Base-by-base conservation (phyloP, 2,888 invertebrate species). In the Rutpela maculata region DNA sequence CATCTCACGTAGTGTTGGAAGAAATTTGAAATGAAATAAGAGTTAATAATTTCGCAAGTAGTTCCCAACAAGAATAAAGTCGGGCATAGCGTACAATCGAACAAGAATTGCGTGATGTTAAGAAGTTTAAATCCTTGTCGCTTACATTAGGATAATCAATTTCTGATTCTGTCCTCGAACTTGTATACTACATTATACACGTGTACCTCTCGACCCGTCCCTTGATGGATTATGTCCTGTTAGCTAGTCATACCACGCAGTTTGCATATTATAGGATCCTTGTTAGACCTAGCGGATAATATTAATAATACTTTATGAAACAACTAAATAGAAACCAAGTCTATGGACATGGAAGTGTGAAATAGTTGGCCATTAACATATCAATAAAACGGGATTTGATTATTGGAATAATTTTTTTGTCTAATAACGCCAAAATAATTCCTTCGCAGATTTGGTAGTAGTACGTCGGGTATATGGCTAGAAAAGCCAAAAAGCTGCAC, bases 171-270 rank as follows among this genome's bases (percentile, higher is more conserved):
- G 82, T 84, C 82, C 81, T 82, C 81, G 79, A 79, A 81, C 84
- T 85, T 84, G 85, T 85, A 80, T 84, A 84, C 80, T 65, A 74
- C 78, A 81, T 80, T 80, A 78, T 84, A 85, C 86, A 85, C 82
- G 82, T 85, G 85, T 85, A 83, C 79, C 80, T 79, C 82, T n/a
- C 38, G 65, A 74, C 82, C 80, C 75, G 77, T 78, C 78, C 81
- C 83, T 81, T 84, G 85, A 85, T 84, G 81, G 83, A 85, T 84
- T 82, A 81, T 80, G 81, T 76, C 78, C 69, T 77, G 78, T 75
- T 78, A 65, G 65, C 65, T 65, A 65, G 43, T 65, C 65, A 65
- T 43, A 65, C 38, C 65, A 11, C 18, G 38, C 65, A 65, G 65
- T 65, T 65, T 65, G 65, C 35, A 65, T 65, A 65, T 65, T 65